phyloP scores from a whole-genome alignment of 2,888 invertebrate species.

The Melieria omissa region DNA sequence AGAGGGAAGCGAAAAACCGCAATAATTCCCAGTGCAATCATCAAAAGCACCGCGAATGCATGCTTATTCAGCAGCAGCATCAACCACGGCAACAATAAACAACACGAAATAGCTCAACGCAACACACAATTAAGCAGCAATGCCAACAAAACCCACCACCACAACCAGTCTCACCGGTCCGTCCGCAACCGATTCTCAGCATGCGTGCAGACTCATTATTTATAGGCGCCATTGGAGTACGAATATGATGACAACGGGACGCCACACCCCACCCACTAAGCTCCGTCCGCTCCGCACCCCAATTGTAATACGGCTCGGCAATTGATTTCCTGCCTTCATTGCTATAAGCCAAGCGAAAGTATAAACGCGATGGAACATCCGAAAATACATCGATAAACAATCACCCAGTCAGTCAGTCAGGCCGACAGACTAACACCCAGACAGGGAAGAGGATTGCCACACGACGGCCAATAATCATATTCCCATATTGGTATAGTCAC shows the following conservation, averaged over 20 bases:
- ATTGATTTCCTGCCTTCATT: too few species aligned
- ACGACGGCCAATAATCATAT: too few species aligned
- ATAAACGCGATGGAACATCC: too few species aligned
- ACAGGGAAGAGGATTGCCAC: too few species aligned
- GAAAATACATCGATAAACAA: too few species aligned
- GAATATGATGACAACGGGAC: not conserved
- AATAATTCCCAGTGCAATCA: constrained; percentile 37
- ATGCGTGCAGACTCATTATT: constrained; percentile 21
- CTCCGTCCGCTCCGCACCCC: too few species aligned
- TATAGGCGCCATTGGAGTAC: constrained; percentile 14
- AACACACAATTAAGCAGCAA: not conserved
- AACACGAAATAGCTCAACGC: constrained; percentile 1
- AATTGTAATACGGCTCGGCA: too few species aligned
- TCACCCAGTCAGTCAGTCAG: too few species aligned
- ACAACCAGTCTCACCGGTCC: not conserved
- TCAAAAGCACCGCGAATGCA: constrained; percentile 23
- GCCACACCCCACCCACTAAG: not conserved
- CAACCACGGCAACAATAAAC: constrained; percentile 8
- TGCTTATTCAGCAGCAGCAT: constrained; percentile 11
- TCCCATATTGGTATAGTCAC: too few species aligned
- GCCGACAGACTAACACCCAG: too few species aligned
- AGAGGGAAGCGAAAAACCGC: constrained; percentile 14
- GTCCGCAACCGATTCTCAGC: not conserved
- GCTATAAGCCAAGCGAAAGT: too few species aligned
- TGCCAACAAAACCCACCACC: not conserved